Evolutionary conservation across 2,797 vertebrate genomes (phyloP).

Genomic region (Choloepus didactylus): DNA sequence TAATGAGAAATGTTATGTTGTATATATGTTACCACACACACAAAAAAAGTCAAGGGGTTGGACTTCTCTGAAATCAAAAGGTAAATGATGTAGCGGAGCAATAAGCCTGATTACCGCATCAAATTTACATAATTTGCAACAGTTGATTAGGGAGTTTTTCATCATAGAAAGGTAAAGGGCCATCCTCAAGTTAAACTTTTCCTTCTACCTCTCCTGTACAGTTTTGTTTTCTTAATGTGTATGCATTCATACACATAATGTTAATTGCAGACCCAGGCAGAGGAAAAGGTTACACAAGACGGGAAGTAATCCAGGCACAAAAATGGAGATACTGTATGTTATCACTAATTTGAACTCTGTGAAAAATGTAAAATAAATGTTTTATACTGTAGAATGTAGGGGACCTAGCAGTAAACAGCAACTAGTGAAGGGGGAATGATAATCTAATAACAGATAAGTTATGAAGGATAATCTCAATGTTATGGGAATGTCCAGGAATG

Average conservation of each 20-base stretch:
- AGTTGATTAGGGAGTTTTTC: background rate
- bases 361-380: no score
- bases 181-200: background rate
- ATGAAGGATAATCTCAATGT: no score
- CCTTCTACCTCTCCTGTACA: background rate
- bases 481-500: no score
- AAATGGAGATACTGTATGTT: no score
- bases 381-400: no score
- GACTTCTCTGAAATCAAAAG: slow-evolving; percentile 63
- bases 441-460: no score
- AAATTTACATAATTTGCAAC: slow-evolving; percentile 50
- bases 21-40: background rate
- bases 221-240: no score
- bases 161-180: slow-evolving; percentile 53
- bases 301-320: no score
- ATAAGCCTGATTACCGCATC: slow-evolving; percentile 26
- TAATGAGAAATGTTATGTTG: background rate
- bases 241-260: background rate
- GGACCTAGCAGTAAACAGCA: no score
- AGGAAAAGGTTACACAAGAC: background rate
- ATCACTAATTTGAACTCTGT: no score
- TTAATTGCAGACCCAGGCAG: background rate
- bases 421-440: no score
- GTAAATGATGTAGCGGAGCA: background rate
- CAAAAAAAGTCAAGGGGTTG: background rate